Evolutionary conservation across 1,140 invertebrate species (phyloP), one percentile per base, ranked within the genome.

Genomic region (Penaeus vannamei): DNA sequence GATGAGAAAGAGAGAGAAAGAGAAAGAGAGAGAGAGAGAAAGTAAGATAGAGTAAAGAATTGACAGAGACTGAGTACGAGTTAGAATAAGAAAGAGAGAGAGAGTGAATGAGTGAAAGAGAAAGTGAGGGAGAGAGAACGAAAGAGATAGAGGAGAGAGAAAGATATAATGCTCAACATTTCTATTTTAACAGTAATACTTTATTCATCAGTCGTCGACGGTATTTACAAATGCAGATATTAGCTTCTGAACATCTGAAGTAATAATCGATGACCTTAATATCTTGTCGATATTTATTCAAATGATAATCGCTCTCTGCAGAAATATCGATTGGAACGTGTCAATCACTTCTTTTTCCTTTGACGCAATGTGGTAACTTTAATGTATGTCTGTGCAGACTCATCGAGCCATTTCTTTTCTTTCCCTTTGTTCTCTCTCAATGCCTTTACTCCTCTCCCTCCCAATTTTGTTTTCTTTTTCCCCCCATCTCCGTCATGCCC

Each of bases 21-120:
- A 69, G 64, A 69, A 7, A 69, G 64, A 69, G 64, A 69, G 23
- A 69, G 64, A 69, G 64, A 69, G 64, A 69, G 23, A 69, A 14
- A 69, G 23, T 5, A 14, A 69, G 64, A 69, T 3, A 69, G 64
- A 69, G 23, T 5, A 29, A 69, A 14, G 14, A 69, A 69, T 17
- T 19, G 62, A 64, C 62, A 64, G 62, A 64, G 62, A 64, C 17
- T 19, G 64, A 69, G 14, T n/a, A 14, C 23, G 14, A 69, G 64
- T 19, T 17, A 69, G 64, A 69, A 14, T n/a, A 29, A 69, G 64
- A 69, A 29, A 69, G 64, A 69, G 14, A 69, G 64, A 69, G 14
- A 69, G 64, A 69, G 64, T 5, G 64, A 69, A 29, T 7, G 14
- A 69, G 14, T 2, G 14, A 14, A 29, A 14, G 64, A 69, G 14